phyloP scores from a whole-genome alignment of 2,113 vertebrate genomes.

The Lepus europaeus region DNA sequence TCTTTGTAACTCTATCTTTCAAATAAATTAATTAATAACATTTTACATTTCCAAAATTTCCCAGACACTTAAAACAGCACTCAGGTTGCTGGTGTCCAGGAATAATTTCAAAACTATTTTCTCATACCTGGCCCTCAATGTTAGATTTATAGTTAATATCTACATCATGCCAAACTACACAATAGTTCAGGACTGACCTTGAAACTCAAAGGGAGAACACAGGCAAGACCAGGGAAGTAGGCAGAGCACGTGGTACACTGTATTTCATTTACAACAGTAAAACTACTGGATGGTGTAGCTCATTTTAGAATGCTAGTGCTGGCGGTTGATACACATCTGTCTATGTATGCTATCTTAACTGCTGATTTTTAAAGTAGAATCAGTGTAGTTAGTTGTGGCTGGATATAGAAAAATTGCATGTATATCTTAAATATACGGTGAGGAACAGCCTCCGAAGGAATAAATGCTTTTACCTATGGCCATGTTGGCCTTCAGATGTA shows the following conservation, averaged over 20 bases:
- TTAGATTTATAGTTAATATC: not conserved
- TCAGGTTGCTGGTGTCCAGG: not conserved
- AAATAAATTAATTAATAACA: not conserved
- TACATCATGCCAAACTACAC: not conserved
- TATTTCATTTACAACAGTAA: conserved; percentile 4
- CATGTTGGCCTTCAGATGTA: not conserved
- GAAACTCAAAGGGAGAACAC: not conserved
- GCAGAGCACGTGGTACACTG: not conserved
- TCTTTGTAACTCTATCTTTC: too few relatives aligned
- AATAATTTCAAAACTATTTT: conserved; percentile 16
- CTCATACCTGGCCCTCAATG: not conserved
- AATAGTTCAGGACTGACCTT: not conserved
- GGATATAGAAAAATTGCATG: not conserved
- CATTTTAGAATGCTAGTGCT: not conserved
- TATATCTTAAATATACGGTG: not conserved
- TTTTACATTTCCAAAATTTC: not conserved
- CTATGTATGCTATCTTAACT: too few relatives aligned
- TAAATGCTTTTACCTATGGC: not conserved
- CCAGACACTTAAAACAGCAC: not conserved
- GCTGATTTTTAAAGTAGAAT: not conserved
- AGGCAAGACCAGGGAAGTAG: conserved; percentile 7
- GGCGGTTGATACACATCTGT: too few relatives aligned
- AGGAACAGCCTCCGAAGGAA: not conserved
- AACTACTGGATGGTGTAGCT: not conserved
- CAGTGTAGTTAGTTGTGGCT: not conserved